Evolutionary conservation across 2,888 invertebrate genomes (phyloP), one percentile per base, ranked within the genome.

Genomic region (Bibio marci): DNA sequence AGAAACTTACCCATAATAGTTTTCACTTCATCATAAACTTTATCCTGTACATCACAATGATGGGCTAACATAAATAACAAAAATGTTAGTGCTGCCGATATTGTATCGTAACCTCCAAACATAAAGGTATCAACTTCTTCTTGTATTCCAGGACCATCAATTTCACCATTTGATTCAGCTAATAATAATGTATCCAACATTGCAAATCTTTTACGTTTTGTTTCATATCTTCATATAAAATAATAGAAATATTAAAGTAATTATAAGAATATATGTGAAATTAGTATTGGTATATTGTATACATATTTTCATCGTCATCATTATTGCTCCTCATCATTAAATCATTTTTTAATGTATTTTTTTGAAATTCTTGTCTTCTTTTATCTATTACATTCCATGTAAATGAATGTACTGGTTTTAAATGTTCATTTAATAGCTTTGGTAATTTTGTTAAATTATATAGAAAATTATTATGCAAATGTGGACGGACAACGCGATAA

Each of bases 111-210:
- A 7, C 28, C 28, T 28, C 68, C 72, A 52, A 73, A 71, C 67
- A 72, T 70, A 41, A 73, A 73, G 0, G 73, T 73, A 43, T 73
- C 28, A 3, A 28, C 28, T 28, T 28, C 28, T 12, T 28, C 28
- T 28, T n/a, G 11, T 8, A 28, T 28, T 8, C 28, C 28, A 12
- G 4, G 4, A 5, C 13, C 28, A 28, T 28, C 28, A 28, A 28
- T 28, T 7, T 28, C 13, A n/a, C 28, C 28, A 28, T 28, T 28
- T 28, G 12, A 11, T 28, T 28, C 28, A 28, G 28, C 28, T 8
- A n/a, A 11, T n/a, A 28, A n/a, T 28, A 28, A 28, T n/a, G 28
- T 28, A 28, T 28, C 28, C 12, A 28, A 28, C 28, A 28, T 28
- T n/a, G 28, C 28, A 28, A 65, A 57, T 22, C 66, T 66, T 22